Percentiles rank a stretch among this genome's conserved stretches.
Conservation (phyloP, 1,140 invertebrate species). For the Gonioctena quinquepunctata region DNA sequence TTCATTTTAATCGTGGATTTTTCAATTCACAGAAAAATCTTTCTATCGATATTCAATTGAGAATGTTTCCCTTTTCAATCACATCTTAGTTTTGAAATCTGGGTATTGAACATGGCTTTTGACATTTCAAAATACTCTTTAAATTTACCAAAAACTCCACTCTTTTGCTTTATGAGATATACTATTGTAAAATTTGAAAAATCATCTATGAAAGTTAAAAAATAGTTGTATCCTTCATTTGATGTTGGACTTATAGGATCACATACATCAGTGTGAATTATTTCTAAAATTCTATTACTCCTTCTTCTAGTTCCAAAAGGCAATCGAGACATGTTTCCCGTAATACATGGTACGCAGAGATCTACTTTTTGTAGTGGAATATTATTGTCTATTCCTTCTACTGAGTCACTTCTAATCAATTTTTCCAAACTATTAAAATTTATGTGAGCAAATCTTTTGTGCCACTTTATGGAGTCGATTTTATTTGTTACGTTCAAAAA, state of each 20-base stretch:
- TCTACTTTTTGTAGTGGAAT: constrained; percentile 14
- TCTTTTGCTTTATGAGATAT: constrained; percentile 22
- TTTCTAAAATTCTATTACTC: constrained; percentile 37
- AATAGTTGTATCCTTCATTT: constrained; percentile 46
- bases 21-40: too few relatives aligned
- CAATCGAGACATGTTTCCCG: constrained; percentile 37
- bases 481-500: background rate
- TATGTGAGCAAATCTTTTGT: constrained; percentile 23
- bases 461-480: background rate
- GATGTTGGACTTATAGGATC: constrained; percentile 44
- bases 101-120: constrained; percentile 18
- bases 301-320: constrained; percentile 35
- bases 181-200: constrained; percentile 23
- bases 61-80: too few relatives aligned
- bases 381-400: constrained; percentile 6
- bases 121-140: constrained; percentile 18
- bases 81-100: constrained; percentile 29
- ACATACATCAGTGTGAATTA: constrained; percentile 42
- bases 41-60: too few relatives aligned
- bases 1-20: too few relatives aligned
- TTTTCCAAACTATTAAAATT: constrained; percentile 14
- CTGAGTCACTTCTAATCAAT: constrained; percentile 11
- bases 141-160: constrained; percentile 14
- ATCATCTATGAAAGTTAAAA: constrained; percentile 46
- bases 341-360: constrained; percentile 36